These are phyloP conservation scores for Callinectes sapidus DNA, from an alignment of 2,888 invertebrate species.

Conservation along the genomic window DNA sequence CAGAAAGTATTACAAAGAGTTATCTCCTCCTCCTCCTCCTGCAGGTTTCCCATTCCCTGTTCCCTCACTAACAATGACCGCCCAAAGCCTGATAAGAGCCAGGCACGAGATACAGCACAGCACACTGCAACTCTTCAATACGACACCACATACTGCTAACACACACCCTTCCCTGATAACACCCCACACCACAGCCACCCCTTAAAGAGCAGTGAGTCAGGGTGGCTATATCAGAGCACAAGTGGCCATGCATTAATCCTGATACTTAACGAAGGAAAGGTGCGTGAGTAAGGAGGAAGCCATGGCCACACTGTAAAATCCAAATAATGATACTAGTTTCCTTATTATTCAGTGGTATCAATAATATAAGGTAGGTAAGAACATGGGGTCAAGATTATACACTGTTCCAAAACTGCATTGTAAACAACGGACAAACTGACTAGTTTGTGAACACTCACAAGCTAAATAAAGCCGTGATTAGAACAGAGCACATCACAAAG, in stretches of 20 bases:
- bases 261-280: neutral
- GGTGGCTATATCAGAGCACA: neutral
- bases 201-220: neutral
- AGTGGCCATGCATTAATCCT: neutral
- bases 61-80: neutral
- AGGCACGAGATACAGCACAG: neutral
- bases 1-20: neutral
- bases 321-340: neutral
- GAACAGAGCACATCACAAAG: neutral
- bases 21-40: neutral
- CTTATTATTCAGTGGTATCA: neutral
- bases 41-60: neutral
- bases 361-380: neutral
- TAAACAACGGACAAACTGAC: too few relatives aligned
- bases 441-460: neutral
- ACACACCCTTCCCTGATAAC: neutral
- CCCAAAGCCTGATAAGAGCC: neutral
- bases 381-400: neutral
- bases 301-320: neutral
- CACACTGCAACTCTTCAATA: neutral
- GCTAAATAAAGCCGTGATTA: neutral
- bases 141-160: neutral
- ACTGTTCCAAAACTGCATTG: neutral
- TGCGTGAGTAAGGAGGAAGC: neutral
- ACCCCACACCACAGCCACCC: neutral